Conservation (phyloP, 2,797 vertebrate genomes). For the Harpagifer antarcticus region DNA sequence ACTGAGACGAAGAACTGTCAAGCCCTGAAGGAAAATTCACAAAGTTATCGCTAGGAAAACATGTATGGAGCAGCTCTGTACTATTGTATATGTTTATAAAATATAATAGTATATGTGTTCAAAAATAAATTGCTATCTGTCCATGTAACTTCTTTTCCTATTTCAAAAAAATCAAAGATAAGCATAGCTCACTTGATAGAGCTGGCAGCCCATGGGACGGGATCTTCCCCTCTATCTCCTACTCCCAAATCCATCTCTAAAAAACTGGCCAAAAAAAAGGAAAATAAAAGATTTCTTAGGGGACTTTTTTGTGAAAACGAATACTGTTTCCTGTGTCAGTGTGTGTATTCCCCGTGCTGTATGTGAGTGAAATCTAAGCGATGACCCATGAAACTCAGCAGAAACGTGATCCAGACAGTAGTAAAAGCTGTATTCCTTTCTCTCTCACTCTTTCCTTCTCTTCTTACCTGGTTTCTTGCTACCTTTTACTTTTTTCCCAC, state of each 20-base stretch:
- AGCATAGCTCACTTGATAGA: background rate
- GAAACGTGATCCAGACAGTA: conserved; percentile 75
- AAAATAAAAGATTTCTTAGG: too few relatives aligned
- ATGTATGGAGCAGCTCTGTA: conserved; percentile 6
- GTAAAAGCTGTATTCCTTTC: conserved; percentile 47
- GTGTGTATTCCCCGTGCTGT: conserved; percentile 24
- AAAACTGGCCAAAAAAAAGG: too few relatives aligned
- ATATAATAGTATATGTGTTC: too few relatives aligned
- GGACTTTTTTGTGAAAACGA: conserved; percentile 2
- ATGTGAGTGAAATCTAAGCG: conserved; percentile 37
- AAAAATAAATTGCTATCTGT: background rate
- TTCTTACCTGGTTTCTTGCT: conserved; percentile 8
- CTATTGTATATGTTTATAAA: background rate
- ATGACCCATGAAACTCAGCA: conserved; percentile 65
- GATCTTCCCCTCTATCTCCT: too few relatives aligned
- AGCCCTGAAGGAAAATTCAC: conserved; percentile 47
- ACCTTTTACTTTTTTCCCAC: too few relatives aligned
- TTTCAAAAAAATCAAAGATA: background rate
- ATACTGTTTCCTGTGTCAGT: conserved; percentile 7
- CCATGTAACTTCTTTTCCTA: background rate
- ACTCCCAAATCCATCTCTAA: too few relatives aligned
- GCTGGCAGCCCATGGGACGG: too few relatives aligned
- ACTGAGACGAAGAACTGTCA: conserved; percentile 57
- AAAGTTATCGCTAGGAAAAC: conserved; percentile 51
- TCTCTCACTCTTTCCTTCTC: background rate